Evolutionary conservation across 2,888 invertebrate genomes (phyloP).

Genomic region (Drosophila neutralis): DNA sequence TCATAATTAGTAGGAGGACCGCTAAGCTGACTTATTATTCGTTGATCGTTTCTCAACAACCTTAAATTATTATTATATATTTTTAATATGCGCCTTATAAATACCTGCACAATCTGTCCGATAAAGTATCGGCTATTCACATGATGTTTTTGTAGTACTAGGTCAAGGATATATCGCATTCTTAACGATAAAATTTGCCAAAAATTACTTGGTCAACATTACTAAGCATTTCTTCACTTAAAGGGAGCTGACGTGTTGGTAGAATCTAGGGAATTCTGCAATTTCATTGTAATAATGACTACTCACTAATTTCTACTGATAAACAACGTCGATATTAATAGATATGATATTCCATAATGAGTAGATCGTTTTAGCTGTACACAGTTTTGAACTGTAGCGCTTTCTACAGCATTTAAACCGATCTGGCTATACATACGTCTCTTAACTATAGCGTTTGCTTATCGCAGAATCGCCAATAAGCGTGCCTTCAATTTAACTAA

Average conservation of each 20-base stretch:
- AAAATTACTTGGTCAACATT: conserved; percentile 51
- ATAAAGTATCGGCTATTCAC: conserved; percentile 16
- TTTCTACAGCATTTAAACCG: background rate
- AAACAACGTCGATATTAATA: background rate
- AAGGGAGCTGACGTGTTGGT: background rate
- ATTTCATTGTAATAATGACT: background rate
- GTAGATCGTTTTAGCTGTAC: background rate
- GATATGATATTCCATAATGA: too few relatives aligned
- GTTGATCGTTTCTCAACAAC: background rate
- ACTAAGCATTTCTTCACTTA: conserved; percentile 14
- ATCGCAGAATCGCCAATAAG: background rate
- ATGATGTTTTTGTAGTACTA: conserved; percentile 54
- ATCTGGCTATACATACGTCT: too few relatives aligned
- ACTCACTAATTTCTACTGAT: background rate
- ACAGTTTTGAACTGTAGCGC: background rate
- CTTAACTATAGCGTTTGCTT: background rate
- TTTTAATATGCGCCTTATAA: conserved; percentile 26
- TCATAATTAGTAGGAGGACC: conserved; percentile 30
- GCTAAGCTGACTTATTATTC: conserved; percentile 2
- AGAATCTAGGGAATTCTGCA: background rate
- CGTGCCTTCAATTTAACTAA: background rate
- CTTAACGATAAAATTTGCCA: conserved; percentile 41
- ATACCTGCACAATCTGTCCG: conserved; percentile 5
- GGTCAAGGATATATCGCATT: conserved; percentile 60
- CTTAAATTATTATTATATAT: background rate